Evolutionary conservation across 64 coral and sea anemone genomes (phyloP).

Genomic region (Montipora foliosa): DNA sequence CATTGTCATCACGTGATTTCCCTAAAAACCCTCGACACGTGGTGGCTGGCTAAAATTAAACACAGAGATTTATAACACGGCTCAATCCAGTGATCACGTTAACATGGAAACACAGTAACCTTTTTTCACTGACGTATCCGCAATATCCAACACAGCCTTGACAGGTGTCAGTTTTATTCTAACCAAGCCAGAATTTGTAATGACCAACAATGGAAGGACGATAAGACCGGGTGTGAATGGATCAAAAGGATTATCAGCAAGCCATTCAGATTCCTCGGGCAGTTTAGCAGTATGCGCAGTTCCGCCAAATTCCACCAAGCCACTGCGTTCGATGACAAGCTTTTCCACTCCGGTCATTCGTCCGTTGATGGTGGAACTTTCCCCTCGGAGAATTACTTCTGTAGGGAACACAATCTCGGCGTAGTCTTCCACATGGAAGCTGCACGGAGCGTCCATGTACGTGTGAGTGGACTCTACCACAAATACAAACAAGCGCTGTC

Average conservation of each 20-base stretch:
- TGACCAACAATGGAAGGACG: conserved; percentile 55
- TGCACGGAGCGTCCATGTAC: conserved; percentile 97
- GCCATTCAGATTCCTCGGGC: conserved; percentile 83
- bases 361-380: conserved; percentile 79
- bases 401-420: conserved; percentile 96
- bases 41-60: neutral
- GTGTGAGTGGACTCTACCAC: conserved; percentile 95
- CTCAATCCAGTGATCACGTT: neutral
- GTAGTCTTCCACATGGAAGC: conserved; percentile 83
- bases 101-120: conserved; percentile 38
- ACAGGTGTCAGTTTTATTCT: conserved; percentile 70
- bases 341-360: conserved; percentile 95
- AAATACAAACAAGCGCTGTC: conserved; percentile 91
- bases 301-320: conserved; percentile 72
- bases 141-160: conserved; percentile 53
- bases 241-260: conserved; percentile 80
- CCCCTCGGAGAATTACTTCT: conserved; percentile 91
- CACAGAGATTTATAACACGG: neutral
- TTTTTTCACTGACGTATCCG: conserved; percentile 77
- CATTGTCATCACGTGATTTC: too few relatives aligned
- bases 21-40: neutral
- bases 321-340: conserved; percentile 86
- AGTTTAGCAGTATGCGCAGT: conserved; percentile 90
- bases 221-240: conserved; percentile 83
- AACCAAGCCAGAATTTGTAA: conserved; percentile 76